Evolutionary conservation across 2,113 vertebrate genomes (phyloP).

Genomic region (Nyctibius bracteatus): DNA sequence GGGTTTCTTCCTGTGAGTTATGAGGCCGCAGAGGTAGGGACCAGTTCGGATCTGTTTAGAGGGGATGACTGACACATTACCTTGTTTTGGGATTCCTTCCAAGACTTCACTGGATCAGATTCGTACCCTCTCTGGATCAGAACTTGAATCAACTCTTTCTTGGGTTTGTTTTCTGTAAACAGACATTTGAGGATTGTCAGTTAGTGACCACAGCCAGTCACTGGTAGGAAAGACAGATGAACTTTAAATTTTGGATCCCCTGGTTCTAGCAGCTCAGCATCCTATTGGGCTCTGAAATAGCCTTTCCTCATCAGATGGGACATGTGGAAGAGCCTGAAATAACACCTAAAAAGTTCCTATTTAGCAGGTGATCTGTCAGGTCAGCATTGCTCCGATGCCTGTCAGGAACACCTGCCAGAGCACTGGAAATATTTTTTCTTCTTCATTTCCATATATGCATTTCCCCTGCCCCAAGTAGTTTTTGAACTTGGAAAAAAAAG

Average conservation of each 20-base stretch:
- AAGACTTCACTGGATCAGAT: conserved; percentile 92
- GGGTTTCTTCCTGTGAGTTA: neutral
- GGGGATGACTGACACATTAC: conserved; percentile 55
- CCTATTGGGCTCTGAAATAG: neutral
- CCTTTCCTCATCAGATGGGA: neutral
- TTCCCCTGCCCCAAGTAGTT: neutral
- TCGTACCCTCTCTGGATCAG: conserved; percentile 91
- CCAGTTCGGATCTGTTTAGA: neutral
- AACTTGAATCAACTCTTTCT: conserved; percentile 92
- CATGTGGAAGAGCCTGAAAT: neutral
- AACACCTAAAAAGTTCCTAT: neutral
- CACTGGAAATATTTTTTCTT: neutral
- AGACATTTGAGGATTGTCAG: conserved; percentile 12
- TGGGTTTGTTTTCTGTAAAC: conserved; percentile 93
- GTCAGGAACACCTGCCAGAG: neutral
- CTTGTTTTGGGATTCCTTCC: conserved; percentile 93
- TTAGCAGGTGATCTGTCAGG: neutral
- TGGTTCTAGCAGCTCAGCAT: neutral
- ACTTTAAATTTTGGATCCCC: neutral
- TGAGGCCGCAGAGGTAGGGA: neutral
- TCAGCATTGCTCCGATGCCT: neutral
- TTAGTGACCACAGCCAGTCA: neutral
- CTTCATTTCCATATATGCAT: neutral
- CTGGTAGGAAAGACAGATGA: neutral
- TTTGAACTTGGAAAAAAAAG: neutral